Conservation (phyloP, 1,140 invertebrate genomes). For the Danaus plexippus region DNA sequence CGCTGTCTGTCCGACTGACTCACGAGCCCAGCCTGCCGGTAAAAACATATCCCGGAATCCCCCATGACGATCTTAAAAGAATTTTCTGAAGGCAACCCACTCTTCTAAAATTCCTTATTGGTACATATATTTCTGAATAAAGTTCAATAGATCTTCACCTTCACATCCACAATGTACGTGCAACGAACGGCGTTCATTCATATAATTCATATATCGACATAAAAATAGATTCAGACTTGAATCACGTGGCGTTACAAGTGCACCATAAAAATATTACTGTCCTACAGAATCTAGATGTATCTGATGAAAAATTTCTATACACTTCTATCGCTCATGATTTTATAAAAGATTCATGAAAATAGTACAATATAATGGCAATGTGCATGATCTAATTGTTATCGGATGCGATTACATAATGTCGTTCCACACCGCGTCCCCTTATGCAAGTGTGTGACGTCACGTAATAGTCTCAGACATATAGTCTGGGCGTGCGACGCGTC, state of each 20-base stretch:
- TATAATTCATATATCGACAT: too few relatives aligned
- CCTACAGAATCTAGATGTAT: too few relatives aligned
- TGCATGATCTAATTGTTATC: slow-evolving; percentile 33
- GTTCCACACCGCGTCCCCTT: slow-evolving; percentile 31
- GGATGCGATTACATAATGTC: slow-evolving; percentile 39
- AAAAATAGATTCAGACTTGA: too few relatives aligned
- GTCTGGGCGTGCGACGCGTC: slow-evolving; percentile 34
- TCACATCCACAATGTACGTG: too few relatives aligned
- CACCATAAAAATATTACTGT: too few relatives aligned
- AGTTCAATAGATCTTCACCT: too few relatives aligned
- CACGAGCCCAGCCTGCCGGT: slow-evolving; percentile 23
- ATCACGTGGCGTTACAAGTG: too few relatives aligned
- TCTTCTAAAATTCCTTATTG: too few relatives aligned
- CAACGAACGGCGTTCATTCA: too few relatives aligned
- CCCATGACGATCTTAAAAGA: slow-evolving; percentile 7
- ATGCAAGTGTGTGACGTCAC: slow-evolving; percentile 42
- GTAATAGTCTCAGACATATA: slow-evolving; percentile 47
- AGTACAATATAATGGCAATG: slow-evolving; percentile 9
- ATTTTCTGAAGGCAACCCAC: too few relatives aligned
- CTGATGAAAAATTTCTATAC: too few relatives aligned
- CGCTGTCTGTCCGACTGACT: slow-evolving; percentile 35
- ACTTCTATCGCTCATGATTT: neutral
- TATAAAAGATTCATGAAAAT: neutral
- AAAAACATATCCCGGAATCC: slow-evolving; percentile 12
- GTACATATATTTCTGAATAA: too few relatives aligned